Percentiles rank a stretch among this genome's conserved stretches.
These are phyloP conservation scores for Tiliacea aurago DNA, from an alignment of 2,888 invertebrate genomes.

Conservation along the genomic window DNA sequence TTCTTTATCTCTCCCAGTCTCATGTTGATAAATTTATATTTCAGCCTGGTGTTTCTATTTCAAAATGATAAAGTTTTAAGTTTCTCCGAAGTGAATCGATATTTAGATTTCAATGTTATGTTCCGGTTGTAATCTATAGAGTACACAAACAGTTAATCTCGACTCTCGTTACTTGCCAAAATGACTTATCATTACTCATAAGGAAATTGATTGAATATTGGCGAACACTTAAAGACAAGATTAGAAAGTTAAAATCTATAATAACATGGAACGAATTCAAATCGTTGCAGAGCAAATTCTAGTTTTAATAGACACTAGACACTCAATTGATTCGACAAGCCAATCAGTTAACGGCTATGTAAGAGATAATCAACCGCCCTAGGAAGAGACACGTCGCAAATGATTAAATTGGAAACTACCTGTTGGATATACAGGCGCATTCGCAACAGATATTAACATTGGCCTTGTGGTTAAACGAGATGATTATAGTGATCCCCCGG, in stretches of 20 bases:
- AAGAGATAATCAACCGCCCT: slow-evolving; percentile 9
- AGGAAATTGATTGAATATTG: slow-evolving; percentile 21
- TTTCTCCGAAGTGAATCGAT: not conserved
- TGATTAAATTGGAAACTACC: slow-evolving; percentile 53
- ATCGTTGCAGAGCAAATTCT: slow-evolving; percentile 38
- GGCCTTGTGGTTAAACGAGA: slow-evolving; percentile 44
- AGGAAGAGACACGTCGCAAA: slow-evolving; percentile 33
- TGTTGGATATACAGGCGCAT: slow-evolving; percentile 29
- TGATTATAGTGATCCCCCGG: slow-evolving; percentile 37
- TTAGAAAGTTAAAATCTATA: slow-evolving; percentile 56
- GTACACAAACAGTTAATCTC: slow-evolving; percentile 10
- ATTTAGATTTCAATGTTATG: not conserved
- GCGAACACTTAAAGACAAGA: slow-evolving; percentile 29
- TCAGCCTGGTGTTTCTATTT: slow-evolving; percentile 4
- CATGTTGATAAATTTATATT: not conserved
- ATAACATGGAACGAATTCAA: slow-evolving; percentile 42
- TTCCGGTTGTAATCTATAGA: not conserved
- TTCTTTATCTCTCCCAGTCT: not conserved
- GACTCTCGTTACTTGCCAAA: slow-evolving; percentile 15
- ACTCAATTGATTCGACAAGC: slow-evolving; percentile 27
- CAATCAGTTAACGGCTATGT: slow-evolving; percentile 21
- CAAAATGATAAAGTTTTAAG: not conserved
- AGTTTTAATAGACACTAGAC: slow-evolving; percentile 21
- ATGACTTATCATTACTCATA: slow-evolving; percentile 28
- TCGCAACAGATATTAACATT: slow-evolving; percentile 29